Evolutionary conservation across 1,140 invertebrate genomes (phyloP).

Genomic region (Neodiprion fabricii): DNA sequence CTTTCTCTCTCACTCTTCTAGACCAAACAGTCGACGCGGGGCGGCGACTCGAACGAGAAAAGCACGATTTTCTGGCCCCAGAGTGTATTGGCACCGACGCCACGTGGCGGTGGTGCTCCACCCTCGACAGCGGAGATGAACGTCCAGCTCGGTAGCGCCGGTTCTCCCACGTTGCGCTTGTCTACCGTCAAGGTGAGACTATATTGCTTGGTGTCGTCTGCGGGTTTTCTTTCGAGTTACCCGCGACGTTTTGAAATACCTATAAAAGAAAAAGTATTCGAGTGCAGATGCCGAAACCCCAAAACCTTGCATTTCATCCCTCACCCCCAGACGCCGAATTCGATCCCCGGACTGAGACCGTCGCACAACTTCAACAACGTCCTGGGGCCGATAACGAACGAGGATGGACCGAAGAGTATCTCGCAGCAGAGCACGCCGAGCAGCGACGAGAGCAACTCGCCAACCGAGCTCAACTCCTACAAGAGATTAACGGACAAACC

Average conservation of each 20-base stretch:
- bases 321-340: constrained; percentile 51
- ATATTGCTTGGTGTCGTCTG: background rate
- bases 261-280: background rate
- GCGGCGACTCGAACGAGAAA: background rate
- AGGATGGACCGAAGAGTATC: constrained; percentile 55
- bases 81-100: constrained; percentile 37
- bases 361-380: constrained; percentile 61
- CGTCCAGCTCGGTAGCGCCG: constrained; percentile 60
- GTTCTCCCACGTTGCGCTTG: constrained; percentile 61
- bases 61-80: background rate
- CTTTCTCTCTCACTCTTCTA: background rate
- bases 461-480: constrained; percentile 87
- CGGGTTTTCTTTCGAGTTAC: no score
- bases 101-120: constrained; percentile 50
- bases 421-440: constrained; percentile 74
- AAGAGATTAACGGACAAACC: constrained; percentile 82
- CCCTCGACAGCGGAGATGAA: constrained; percentile 60
- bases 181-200: constrained; percentile 55
- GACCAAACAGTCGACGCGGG: background rate
- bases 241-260: no score
- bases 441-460: constrained; percentile 86
- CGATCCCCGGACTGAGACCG: constrained; percentile 63
- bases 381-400: constrained; percentile 54
- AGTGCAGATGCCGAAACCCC: background rate
- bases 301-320: background rate